These are phyloP conservation scores for Piprites chloris DNA, from an alignment of 2,113 vertebrate genomes.

Conservation along the genomic window DNA sequence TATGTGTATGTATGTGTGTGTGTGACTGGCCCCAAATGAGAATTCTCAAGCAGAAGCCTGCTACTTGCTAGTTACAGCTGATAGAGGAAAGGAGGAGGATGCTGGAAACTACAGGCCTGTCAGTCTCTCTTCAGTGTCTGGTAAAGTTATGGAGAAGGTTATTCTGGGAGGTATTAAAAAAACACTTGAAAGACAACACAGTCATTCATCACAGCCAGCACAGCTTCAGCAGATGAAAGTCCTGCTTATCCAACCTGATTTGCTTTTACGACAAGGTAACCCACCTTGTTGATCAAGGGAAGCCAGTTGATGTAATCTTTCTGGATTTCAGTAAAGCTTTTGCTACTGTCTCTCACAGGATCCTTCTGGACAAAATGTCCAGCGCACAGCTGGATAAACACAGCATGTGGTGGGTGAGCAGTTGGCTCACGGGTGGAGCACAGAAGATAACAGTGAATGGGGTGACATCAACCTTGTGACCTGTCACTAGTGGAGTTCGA, in stretches of 20 bases:
- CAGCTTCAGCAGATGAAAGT: neutral
- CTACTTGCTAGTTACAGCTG: neutral
- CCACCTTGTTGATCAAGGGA: neutral
- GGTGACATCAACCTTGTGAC: neutral
- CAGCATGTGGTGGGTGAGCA: neutral
- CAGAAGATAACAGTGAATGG: neutral
- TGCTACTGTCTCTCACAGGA: neutral
- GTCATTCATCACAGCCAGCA: neutral
- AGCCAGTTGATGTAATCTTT: neutral
- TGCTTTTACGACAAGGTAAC: neutral
- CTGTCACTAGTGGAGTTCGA: neutral
- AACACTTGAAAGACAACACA: neutral
- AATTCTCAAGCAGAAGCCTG: neutral
- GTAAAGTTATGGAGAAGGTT: neutral
- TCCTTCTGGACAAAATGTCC: neutral
- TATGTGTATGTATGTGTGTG: no score
- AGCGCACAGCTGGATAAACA: neutral
- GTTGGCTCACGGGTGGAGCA: neutral
- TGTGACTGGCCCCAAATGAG: neutral
- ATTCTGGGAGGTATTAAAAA: neutral
- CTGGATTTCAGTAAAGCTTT: neutral
- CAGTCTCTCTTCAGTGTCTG: neutral
- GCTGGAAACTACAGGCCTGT: neutral
- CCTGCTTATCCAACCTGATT: neutral
- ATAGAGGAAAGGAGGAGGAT: neutral